These are phyloP conservation scores for Cabera pusaria DNA, from an alignment of 2,888 invertebrate genomes.

Conservation along the genomic window DNA sequence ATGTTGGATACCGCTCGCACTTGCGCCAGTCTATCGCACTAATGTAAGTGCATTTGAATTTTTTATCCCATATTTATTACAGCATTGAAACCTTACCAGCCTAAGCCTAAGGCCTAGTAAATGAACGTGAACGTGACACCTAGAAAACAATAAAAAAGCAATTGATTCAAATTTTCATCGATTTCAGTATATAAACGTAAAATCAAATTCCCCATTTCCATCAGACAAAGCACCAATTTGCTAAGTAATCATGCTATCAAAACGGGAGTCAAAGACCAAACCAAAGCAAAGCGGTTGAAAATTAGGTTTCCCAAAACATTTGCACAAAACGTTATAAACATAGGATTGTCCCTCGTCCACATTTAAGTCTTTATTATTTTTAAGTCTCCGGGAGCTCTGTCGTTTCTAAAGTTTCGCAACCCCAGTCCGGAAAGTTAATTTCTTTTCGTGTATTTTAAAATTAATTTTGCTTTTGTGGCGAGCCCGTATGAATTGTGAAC, in stretches of 20 bases:
- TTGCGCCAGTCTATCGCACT: too few species aligned
- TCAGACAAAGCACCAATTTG: slow-evolving; percentile 15
- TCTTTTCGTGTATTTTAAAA: slow-evolving; percentile 82
- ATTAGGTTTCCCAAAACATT: slow-evolving; percentile 33
- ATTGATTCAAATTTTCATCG: too few species aligned
- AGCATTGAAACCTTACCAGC: too few species aligned
- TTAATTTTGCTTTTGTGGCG: slow-evolving; percentile 80
- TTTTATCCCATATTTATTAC: too few species aligned
- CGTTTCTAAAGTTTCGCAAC: slow-evolving; percentile 72
- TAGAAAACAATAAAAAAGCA: too few species aligned
- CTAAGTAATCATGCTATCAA: slow-evolving; percentile 9
- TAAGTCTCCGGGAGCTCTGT: slow-evolving; percentile 71
- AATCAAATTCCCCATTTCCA: too few species aligned
- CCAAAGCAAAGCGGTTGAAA: slow-evolving; percentile 26
- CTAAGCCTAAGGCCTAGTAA: too few species aligned
- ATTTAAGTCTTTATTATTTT: slow-evolving; percentile 75
- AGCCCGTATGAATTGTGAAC: slow-evolving; percentile 70
- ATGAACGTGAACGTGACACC: too few species aligned
- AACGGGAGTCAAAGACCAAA: slow-evolving; percentile 8
- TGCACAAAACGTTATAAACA: slow-evolving; percentile 45
- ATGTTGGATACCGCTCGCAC: too few species aligned
- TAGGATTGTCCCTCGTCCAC: slow-evolving; percentile 50
- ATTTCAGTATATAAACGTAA: too few species aligned
- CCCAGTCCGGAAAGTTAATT: slow-evolving; percentile 74
- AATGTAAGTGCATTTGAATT: too few species aligned